Evolutionary conservation across 2,113 vertebrate species (phyloP).

Genomic region (Halcyon senegalensis): DNA sequence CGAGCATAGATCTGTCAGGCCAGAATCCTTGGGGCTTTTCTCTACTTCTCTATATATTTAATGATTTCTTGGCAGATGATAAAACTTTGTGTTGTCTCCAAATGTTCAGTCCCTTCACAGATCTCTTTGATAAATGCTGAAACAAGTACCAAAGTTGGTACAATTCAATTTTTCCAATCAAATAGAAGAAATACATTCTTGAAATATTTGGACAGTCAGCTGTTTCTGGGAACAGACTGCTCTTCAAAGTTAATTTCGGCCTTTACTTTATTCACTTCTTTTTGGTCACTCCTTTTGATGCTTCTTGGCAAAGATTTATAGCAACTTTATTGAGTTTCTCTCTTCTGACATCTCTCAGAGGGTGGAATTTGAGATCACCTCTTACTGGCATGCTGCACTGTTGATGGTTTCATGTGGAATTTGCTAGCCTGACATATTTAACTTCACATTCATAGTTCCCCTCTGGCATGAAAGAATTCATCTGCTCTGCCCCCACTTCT

Average conservation of each 20-base stretch:
- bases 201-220: background rate
- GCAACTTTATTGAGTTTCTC: background rate
- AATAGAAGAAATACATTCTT: background rate
- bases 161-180: background rate
- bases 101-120: background rate
- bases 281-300: background rate
- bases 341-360: background rate
- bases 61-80: background rate
- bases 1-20: background rate
- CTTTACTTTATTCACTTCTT: background rate
- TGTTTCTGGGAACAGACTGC: background rate
- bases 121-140: background rate
- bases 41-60: background rate
- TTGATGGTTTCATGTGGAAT: background rate
- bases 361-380: background rate
- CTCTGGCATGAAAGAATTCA: background rate
- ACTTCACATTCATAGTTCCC: background rate
- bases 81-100: background rate
- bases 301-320: background rate
- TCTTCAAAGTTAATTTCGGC: background rate
- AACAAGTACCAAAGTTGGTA: background rate
- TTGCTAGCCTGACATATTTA: background rate
- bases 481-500: background rate
- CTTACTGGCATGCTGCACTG: background rate
- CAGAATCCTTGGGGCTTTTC: background rate